These are phyloP conservation scores for Colletes collaris DNA, from an alignment of 2,888 invertebrate species.

Conservation along the genomic window DNA sequence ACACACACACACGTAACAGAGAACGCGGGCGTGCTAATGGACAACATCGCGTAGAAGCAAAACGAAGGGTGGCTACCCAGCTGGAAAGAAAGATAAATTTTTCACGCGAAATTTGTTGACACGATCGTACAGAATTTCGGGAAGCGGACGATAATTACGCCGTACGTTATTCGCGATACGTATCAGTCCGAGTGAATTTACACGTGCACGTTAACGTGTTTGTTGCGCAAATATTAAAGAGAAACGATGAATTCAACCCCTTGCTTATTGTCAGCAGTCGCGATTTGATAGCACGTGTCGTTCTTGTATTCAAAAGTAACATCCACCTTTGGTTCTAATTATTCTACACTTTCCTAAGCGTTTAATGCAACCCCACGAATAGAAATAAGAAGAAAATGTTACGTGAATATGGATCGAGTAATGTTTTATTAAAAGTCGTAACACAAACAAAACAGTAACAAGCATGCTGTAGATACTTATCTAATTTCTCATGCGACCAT, in stretches of 20 bases:
- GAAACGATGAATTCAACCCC: background rate
- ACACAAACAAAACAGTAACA: too few relatives aligned
- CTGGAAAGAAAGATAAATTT: slow-evolving; percentile 25
- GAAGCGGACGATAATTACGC: background rate
- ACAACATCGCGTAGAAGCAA: background rate
- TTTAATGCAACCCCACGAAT: too few relatives aligned
- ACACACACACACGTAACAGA: slow-evolving; percentile 15
- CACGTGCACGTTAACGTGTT: background rate
- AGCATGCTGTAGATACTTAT: too few relatives aligned
- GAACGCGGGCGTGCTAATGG: slow-evolving; percentile 27
- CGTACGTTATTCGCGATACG: background rate
- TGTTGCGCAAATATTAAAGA: background rate
- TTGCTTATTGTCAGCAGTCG: too few relatives aligned
- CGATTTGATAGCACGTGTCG: too few relatives aligned
- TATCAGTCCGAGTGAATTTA: background rate
- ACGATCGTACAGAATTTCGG: background rate
- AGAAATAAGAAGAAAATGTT: too few relatives aligned
- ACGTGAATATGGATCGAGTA: too few relatives aligned
- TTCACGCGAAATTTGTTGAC: slow-evolving; percentile 7
- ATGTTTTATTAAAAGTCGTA: too few relatives aligned
- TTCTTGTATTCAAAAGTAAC: too few relatives aligned
- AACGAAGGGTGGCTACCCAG: slow-evolving; percentile 10
- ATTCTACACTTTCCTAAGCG: too few relatives aligned
- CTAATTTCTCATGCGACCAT: too few relatives aligned
- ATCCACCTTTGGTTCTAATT: too few relatives aligned